Conservation (phyloP, 92 coral and sea anemone species). For the Epizoanthus illoricatus region DNA sequence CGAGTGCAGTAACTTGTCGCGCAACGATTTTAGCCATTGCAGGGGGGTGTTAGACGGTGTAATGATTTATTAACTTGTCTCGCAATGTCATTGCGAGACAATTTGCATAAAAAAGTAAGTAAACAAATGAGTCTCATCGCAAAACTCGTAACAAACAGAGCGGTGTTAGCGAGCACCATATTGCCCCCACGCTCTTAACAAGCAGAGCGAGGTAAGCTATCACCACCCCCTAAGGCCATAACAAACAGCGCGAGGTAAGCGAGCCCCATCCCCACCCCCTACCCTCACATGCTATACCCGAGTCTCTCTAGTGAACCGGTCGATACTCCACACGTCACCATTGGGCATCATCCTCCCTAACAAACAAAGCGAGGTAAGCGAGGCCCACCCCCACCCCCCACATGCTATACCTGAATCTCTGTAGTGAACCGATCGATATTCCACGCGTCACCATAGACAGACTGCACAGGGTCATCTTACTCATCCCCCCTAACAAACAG, state of each 20-base stretch:
- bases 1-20: no score
- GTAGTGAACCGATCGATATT: slow-evolving; percentile 65
- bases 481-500: no score
- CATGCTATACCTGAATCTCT: slow-evolving; percentile 5
- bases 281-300: no score
- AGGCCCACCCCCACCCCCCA: not conserved
- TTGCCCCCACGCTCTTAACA: no score
- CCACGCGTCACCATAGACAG: slow-evolving; percentile 81
- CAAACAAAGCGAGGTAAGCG: slow-evolving; percentile 62
- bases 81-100: no score
- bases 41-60: no score
- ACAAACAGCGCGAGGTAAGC: slow-evolving; percentile 42
- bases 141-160: no score
- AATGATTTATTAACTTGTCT: no score
- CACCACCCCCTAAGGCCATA: not conserved
- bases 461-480: slow-evolving; percentile 70
- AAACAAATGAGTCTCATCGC: no score
- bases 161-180: slow-evolving; percentile 44
- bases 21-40: no score
- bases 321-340: slow-evolving; percentile 85
- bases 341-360: slow-evolving; percentile 32
- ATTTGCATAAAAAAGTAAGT: no score
- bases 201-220: slow-evolving; percentile 60
- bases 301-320: not conserved
- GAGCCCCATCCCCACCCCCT: not conserved